Evolutionary conservation across 2,797 vertebrate species (phyloP).

Genomic region (Danio choprae): DNA sequence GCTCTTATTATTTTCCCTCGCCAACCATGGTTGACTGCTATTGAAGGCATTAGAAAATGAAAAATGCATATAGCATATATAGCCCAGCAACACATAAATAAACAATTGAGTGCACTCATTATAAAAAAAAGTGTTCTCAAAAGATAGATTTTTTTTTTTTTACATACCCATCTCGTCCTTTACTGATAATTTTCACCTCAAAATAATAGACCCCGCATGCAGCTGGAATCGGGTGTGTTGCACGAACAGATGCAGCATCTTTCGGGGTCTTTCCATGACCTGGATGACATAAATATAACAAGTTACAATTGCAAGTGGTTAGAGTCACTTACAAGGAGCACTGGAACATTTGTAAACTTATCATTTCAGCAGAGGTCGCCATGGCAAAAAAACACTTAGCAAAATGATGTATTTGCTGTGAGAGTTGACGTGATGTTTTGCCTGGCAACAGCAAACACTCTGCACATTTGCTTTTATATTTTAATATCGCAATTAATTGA

Average conservation of each 20-base stretch:
- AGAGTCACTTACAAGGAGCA: neutral
- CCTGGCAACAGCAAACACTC: neutral
- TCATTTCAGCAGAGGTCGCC: neutral
- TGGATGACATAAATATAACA: slow-evolving; percentile 62
- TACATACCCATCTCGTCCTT: slow-evolving; percentile 97
- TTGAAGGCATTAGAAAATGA: neutral
- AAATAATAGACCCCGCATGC: slow-evolving; percentile 99
- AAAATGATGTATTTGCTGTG: slow-evolving; percentile 1
- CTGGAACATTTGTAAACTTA: neutral
- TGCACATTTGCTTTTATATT: neutral
- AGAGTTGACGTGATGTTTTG: neutral
- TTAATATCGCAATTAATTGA: neutral
- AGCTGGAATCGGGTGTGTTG: slow-evolving; percentile 97
- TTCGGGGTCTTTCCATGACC: slow-evolving; percentile 98
- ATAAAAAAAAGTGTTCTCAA: neutral
- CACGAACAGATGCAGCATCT: slow-evolving; percentile 97
- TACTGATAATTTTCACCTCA: slow-evolving; percentile 99
- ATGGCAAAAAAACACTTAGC: neutral
- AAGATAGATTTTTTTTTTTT: neutral
- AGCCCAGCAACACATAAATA: neutral
- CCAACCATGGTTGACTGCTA: neutral
- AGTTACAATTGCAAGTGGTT: neutral
- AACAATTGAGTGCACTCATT: neutral
- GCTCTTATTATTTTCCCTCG: neutral
- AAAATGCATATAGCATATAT: neutral